Percentiles rank a stretch among this genome's conserved stretches.
phyloP scores from a whole-genome alignment of 1,140 invertebrate species.

The Bombus impatiens region DNA sequence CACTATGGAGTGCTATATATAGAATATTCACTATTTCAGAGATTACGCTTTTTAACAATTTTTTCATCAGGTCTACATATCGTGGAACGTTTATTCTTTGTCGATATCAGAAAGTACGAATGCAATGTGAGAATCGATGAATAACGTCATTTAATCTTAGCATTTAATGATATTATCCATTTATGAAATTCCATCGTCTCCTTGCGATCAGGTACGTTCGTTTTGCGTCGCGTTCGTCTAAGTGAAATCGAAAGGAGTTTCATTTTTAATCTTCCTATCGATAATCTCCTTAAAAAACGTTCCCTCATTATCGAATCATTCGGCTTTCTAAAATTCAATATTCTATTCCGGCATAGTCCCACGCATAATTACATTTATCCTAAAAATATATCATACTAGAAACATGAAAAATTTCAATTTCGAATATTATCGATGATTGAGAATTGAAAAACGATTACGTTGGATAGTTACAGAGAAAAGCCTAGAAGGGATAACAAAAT shows the following conservation, averaged over 20 bases:
- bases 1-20: no score
- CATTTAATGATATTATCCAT: neutral
- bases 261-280: neutral
- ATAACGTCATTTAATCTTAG: neutral
- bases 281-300: no score
- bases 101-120: no score
- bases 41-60: no score
- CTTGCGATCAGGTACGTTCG: neutral
- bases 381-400: neutral
- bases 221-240: no score
- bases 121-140: neutral
- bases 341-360: no score
- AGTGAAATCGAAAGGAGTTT: neutral
- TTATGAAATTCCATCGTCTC: neutral
- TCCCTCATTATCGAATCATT: neutral
- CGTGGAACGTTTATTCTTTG: no score
- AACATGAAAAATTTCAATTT: neutral
- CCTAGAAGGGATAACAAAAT: neutral
- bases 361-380: neutral
- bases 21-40: no score
- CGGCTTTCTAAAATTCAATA: neutral
- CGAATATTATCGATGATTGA: neutral
- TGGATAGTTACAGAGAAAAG: no score
- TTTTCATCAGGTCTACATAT: no score
- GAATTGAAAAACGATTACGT: no score